Evolutionary conservation across 1,140 invertebrate species (phyloP).

Genomic region (Zaprionus tsacasi): DNA sequence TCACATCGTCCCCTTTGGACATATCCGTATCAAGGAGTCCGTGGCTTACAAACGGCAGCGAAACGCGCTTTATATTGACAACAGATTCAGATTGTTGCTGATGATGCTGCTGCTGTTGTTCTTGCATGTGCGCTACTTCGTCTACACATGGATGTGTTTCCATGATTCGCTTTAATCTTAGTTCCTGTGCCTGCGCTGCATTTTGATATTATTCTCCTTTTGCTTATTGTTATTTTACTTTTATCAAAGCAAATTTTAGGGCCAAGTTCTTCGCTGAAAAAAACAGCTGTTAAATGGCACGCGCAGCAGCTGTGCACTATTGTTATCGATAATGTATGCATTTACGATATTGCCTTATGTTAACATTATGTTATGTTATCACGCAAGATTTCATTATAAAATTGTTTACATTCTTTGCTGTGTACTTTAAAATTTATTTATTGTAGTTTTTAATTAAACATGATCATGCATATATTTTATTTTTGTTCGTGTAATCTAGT

Average conservation of each 20-base stretch:
- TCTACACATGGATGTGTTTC: slow-evolving; percentile 59
- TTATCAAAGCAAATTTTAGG: slow-evolving; percentile 51
- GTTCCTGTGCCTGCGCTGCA: slow-evolving; percentile 10
- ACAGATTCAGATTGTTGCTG: slow-evolving; percentile 27
- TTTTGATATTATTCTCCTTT: slow-evolving; percentile 28
- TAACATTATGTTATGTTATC: slow-evolving; percentile 1
- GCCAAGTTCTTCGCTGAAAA: slow-evolving; percentile 39
- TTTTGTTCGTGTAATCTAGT: background rate
- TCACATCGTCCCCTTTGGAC: slow-evolving; percentile 23
- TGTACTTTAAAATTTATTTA: background rate
- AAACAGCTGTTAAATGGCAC: slow-evolving; percentile 55
- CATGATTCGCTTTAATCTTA: slow-evolving; percentile 34
- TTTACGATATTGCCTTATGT: background rate
- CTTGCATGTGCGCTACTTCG: slow-evolving; percentile 55
- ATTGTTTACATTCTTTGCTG: background rate
- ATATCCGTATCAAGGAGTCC: slow-evolving; percentile 24
- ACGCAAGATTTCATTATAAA: background rate
- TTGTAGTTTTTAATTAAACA: background rate
- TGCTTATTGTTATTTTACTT: slow-evolving; percentile 50
- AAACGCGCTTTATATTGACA: slow-evolving; percentile 41
- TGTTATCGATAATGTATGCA: slow-evolving; percentile 22
- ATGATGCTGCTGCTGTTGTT: slow-evolving; percentile 43
- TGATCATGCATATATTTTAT: background rate
- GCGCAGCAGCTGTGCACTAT: slow-evolving; percentile 37
- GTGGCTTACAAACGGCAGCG: slow-evolving; percentile 30